A percentile compares a stretch with the other conserved stretches of the same genome.
These are phyloP conservation scores for Hypotaenidia okinawae DNA, from an alignment of 2,797 vertebrate species.

Conservation along the genomic window DNA sequence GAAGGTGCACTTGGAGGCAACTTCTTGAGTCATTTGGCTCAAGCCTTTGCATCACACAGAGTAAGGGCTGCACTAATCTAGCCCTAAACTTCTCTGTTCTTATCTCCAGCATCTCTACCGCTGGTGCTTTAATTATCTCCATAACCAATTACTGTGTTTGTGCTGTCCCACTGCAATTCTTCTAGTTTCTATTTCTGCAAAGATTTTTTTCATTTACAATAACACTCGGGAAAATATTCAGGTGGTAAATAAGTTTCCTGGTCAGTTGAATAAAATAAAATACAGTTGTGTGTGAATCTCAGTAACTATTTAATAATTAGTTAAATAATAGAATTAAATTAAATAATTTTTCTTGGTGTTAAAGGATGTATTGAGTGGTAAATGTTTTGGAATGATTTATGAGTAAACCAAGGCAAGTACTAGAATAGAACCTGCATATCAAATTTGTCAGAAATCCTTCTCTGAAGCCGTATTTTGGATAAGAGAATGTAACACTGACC, in stretches of 20 bases:
- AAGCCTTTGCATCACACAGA: neutral
- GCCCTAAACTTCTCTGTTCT: neutral
- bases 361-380: neutral
- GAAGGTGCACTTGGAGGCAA: neutral
- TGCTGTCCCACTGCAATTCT: neutral
- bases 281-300: neutral
- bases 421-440: neutral
- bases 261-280: conserved; percentile 43
- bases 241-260: neutral
- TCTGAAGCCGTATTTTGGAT: neutral
- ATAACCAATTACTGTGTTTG: neutral
- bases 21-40: neutral
- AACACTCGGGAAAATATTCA: neutral
- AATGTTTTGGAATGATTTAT: neutral
- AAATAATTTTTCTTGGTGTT: neutral
- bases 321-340: neutral
- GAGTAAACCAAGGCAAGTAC: neutral
- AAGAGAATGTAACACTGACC: neutral
- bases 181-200: conserved; percentile 33
- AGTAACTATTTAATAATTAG: conserved; percentile 33
- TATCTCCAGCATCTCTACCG: neutral
- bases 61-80: neutral
- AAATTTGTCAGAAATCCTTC: neutral
- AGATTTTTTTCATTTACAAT: neutral
- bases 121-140: neutral